These are phyloP conservation scores for Phacellophora camtschatica DNA, from an alignment of 30 jellyfish, hydroid and myxozoan genomes.

Conservation along the genomic window DNA sequence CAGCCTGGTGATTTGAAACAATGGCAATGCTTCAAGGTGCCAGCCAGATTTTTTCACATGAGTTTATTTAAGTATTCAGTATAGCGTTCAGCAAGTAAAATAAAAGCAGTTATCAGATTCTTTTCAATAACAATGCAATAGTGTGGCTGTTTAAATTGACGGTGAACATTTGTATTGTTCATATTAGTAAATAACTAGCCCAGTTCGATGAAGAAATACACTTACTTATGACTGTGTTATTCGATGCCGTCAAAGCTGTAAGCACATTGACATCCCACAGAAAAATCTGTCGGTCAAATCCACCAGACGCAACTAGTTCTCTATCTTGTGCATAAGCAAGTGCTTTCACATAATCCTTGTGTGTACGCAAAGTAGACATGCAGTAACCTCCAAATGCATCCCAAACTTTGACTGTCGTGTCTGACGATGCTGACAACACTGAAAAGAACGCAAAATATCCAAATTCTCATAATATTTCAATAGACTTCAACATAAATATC, in stretches of 20 bases:
- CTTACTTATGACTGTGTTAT: constrained; percentile 95
- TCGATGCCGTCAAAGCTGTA: constrained; percentile 95
- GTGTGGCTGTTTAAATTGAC: no score
- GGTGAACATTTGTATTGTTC: no score
- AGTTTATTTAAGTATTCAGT: no score
- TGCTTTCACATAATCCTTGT: constrained; percentile 96
- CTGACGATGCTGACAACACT: constrained; percentile 99
- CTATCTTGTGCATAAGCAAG: constrained; percentile 94
- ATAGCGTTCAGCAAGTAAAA: no score
- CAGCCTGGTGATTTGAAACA: no score
- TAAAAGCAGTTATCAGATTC: no score
- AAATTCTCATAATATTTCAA: neutral
- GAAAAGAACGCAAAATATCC: neutral
- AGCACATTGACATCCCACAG: constrained; percentile 98
- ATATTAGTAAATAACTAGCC: no score
- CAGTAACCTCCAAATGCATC: constrained; percentile 97
- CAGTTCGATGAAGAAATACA: no score
- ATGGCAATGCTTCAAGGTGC: no score
- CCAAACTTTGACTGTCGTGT: constrained; percentile 98
- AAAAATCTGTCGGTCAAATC: constrained; percentile 92
- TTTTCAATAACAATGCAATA: no score
- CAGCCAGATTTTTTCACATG: no score
- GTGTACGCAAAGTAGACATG: constrained; percentile 98
- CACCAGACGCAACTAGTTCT: constrained; percentile 99
- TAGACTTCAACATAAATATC: neutral